Conservation (phyloP, 1,140 invertebrate genomes). For the Batillaria attramentaria region DNA sequence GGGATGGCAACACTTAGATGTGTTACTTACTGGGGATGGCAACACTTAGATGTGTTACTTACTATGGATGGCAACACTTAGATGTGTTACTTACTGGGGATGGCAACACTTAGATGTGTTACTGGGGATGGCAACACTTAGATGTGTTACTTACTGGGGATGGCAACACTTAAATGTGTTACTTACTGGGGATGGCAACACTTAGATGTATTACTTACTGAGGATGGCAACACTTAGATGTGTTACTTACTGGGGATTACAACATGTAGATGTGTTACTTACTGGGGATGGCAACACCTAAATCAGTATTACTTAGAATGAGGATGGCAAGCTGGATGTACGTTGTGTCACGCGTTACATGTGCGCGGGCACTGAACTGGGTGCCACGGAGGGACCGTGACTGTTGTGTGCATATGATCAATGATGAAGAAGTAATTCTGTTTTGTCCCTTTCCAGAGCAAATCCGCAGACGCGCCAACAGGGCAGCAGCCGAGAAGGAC, state of each 20-base stretch:
- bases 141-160: not conserved
- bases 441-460: conserved; percentile 12
- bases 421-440: not conserved
- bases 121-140: not conserved
- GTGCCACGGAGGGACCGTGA: not conserved
- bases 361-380: not conserved
- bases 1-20: not conserved
- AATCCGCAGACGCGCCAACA: conserved; percentile 26
- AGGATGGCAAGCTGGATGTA: no score
- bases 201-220: not conserved
- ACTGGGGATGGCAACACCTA: not conserved
- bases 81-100: not conserved
- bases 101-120: not conserved
- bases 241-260: not conserved
- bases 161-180: not conserved
- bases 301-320: not conserved
- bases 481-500: conserved; percentile 21
- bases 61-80: no score
- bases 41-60: not conserved
- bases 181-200: not conserved
- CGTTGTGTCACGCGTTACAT: no score
- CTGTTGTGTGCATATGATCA: not conserved
- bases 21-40: no score
- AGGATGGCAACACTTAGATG: not conserved
- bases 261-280: not conserved